Base-by-base conservation (phyloP, 2,888 invertebrate species). In the Lutraria lutraria region DNA sequence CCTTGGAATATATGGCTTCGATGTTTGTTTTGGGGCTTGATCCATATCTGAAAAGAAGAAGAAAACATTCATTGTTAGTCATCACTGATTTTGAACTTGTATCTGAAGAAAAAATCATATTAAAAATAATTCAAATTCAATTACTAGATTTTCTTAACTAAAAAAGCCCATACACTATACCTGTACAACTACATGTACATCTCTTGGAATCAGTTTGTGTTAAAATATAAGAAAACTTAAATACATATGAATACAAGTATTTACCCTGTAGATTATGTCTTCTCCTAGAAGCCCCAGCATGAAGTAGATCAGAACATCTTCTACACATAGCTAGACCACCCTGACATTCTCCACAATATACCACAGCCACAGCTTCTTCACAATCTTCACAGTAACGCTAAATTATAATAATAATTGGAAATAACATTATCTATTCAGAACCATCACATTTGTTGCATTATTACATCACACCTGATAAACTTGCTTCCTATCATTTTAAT, bases 311-410 rank as follows among this genome's bases (percentile, higher is more conserved):
- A n/a, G 93, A 91, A 85, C 94, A 94, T 25, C 76, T 53, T 29
- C 81, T 34, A 91, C 94, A 94, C 76, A 94, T 85, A 19, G 87
- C 87, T 16, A 93, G 87, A 0, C 94, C 94, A 21, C 90, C 91
- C 83, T 89, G 90, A 88, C 94, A 94, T 53, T 93, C 93, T 43
- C 79, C 76, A 85, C 94, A 94, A 85, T 93, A 94, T 19, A 93
- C 76, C 63, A 89, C 92, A 10, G 93, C 93, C n/a, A 82, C 25
- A 43, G 83, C 80, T 25, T 82, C 85, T 79, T 93, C 94, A 89
- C 94, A 94, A 72, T 94, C 92, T 68, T 93, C 94, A 91, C 94
- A 94, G 15, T 68, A 80, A 21, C 31, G 34, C 53, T n/a, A 16
- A 83, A 6, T 31, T 21, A 43, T 63, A 68, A 19, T 68, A n/a